These are phyloP conservation scores for Drosophila aldrichi DNA, from an alignment of 2,888 invertebrate species.

Conservation along the genomic window DNA sequence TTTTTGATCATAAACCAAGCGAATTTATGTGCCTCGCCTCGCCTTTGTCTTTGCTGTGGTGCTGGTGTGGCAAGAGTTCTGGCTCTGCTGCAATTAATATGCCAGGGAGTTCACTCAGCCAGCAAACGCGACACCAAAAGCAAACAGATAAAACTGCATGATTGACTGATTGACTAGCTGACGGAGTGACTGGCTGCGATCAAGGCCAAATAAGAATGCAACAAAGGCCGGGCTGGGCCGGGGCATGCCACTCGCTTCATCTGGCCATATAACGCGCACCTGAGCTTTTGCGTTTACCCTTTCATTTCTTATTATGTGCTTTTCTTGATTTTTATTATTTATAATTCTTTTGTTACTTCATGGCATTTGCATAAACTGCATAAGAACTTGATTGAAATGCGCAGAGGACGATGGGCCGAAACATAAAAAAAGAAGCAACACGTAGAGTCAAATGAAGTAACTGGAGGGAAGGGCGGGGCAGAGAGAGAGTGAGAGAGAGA, in stretches of 20 bases:
- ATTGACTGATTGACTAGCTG: slow-evolving; percentile 20
- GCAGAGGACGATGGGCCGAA: slow-evolving; percentile 14
- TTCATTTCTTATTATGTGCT: background rate
- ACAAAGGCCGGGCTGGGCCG: slow-evolving; percentile 7
- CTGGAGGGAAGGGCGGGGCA: background rate
- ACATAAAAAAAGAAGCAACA: background rate
- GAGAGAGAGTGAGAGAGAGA: background rate
- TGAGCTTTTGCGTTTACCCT: slow-evolving; percentile 24
- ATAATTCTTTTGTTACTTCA: slow-evolving; percentile 6
- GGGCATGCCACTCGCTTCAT: slow-evolving; percentile 9
- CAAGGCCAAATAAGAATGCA: slow-evolving; percentile 43
- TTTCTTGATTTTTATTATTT: background rate
- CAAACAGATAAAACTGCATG: slow-evolving; percentile 17
- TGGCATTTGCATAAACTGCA: slow-evolving; percentile 44
- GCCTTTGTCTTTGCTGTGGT: slow-evolving; percentile 18
- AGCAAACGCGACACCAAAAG: slow-evolving; percentile 10
- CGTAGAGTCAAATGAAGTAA: too few species aligned
- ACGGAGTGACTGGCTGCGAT: slow-evolving; percentile 22
- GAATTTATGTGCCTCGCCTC: slow-evolving; percentile 2
- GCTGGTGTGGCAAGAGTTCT: slow-evolving; percentile 6
- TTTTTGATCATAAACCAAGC: background rate
- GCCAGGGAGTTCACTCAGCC: slow-evolving; percentile 24
- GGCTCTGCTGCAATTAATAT: slow-evolving; percentile 47
- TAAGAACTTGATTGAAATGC: slow-evolving; percentile 29
- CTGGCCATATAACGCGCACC: slow-evolving; percentile 4